Evolutionary conservation across 2,113 vertebrate genomes (phyloP), one percentile per base, ranked within the genome.

Genomic region (Trinectes maculatus): DNA sequence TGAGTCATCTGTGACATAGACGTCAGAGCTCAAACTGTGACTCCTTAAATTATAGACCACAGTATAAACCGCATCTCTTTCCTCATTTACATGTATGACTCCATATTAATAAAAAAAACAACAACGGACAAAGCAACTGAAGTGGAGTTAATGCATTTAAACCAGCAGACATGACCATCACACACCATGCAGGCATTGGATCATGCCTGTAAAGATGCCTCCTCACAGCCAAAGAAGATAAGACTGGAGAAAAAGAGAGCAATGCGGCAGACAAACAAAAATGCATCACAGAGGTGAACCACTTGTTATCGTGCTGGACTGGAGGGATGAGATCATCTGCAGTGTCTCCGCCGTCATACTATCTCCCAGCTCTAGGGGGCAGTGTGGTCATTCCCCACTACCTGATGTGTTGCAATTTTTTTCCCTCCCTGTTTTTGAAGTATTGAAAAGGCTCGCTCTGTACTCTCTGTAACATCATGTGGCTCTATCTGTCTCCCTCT

Each of bases 401-500:
- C n/a, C 25, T 4, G 5, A 21, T 34, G 24, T 0, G 0, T 8
- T 40, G 47, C 26, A 16, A 11, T 6, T 0, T 12, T 24, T 25
- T 26, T 3, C 3, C 7, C 3, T 1, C 28, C 1, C 56, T 40
- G 11, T 64, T 65, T 76, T 34, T 78, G 53, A 74, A 77, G 65
- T 52, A 53, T 58, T 77, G 61, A 61, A 72, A 84, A 80, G 66
- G 58, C 40, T 72, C n/a, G 12, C 31, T 62, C 52, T 74, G 31
- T 52, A 54, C 54, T 67, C 54, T 79, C 67, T 64, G 62, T 64
- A 80, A 68, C 81, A 54, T 76, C 62, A 67, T 65, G 61, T 79
- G 69, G 25, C 49, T 80, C 64, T 31, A 54, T 82, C 76, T 42
- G 28, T 87, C 67, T 80, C 29, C 39, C 25, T 60, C 66, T 60